Base-by-base conservation (phyloP, 2,888 invertebrate species). In the Rhagium mordax region DNA sequence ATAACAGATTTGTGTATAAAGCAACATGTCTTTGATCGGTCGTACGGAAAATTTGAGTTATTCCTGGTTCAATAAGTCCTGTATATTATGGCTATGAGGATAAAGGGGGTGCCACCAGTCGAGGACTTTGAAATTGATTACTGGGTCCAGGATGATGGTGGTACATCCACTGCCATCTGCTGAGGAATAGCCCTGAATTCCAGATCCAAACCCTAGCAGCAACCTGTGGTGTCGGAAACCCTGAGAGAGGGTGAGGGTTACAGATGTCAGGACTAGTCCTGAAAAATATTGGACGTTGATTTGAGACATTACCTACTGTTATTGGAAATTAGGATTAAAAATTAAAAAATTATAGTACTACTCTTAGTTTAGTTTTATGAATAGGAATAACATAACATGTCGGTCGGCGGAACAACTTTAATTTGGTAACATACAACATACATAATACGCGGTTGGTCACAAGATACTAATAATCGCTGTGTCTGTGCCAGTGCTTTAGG, bases 41-140 rank as follows among this genome's bases (percentile, higher is more conserved):
- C 64, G 7, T 4, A 29, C 18, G 53, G 53, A 65, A 65, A 65
- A 53, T 41, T 20, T 29, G 27, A 57, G 18, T 71, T 81, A 84
- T 57, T 84, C 83, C 71, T 80, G 78, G 75, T 81, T 82, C 76
- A 82, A 76, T 78, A 85, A 81, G 48, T 82, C 77, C 61, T 85
- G 81, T 60, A 85, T 81, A 70, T 86, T 87, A 67, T 86, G 82
- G 70, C 76, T 82, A 79, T 88, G 87, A 6, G 90, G 90, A 84
- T 90, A 91, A 60, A 84, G 84, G 7, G 90, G 92, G 86, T 93
- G 91, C 94, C 94, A 93, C 93, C 93, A 94, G 78, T 93, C 91
- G 59, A 92, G 80, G 2, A 92, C 89, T 79, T 88, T 88, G 16
- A 89, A 88, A 80, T 89, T 89, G 55, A 88, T 84, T 41, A 92